Evolutionary conservation across 1,140 invertebrate genomes (phyloP), one percentile per base, ranked within the genome.

Genomic region (Trachymyrmex cornetzi): DNA sequence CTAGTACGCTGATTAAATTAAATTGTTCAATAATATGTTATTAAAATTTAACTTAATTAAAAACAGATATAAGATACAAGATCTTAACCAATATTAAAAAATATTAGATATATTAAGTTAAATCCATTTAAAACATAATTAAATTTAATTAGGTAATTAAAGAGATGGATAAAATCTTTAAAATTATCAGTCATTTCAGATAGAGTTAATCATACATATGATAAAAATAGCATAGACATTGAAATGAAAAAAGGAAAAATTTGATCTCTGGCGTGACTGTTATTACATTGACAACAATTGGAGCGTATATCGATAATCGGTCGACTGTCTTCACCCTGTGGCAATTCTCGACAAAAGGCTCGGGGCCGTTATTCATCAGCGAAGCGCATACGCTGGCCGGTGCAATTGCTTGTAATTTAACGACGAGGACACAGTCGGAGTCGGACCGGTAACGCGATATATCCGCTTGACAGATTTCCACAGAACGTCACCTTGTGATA

Each of bases 341-440:
- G 34, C 27, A 50, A 75, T 75, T 74, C 80, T 34, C 80, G 12
- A 75, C 80, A 84, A 84, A 84, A 84, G 80, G 80, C 53, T 81
- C 81, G 53, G 27, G 55, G 69, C 34, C 81, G 87, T 67, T 77
- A 66, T 85, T 87, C 74, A 71, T 79, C 86, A 48, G 77, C 80
- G 72, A 64, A 30, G 44, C 63, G 53, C 22, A 82, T 48, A 34
- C 77, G 27, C n/a, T n/a, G 27, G 11, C 14, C 34, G 44, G 14
- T 66, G 64, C 34, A 55, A 72, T 82, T 69, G 85, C 77, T 61
- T 86, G 77, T 86, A 82, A 86, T 82, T 82, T 82, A 82, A 86
- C 79, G 85, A 82, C 66, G 55, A 53, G 55, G 79, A 82, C 64
- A 63, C 44, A 16, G 77, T 57, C 66, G 30, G 66, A 80, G 24